A percentile compares a stretch with the other conserved stretches of the same genome.
Evolutionary conservation across 2,797 vertebrate genomes (phyloP).

Genomic region (Carduelis carduelis): DNA sequence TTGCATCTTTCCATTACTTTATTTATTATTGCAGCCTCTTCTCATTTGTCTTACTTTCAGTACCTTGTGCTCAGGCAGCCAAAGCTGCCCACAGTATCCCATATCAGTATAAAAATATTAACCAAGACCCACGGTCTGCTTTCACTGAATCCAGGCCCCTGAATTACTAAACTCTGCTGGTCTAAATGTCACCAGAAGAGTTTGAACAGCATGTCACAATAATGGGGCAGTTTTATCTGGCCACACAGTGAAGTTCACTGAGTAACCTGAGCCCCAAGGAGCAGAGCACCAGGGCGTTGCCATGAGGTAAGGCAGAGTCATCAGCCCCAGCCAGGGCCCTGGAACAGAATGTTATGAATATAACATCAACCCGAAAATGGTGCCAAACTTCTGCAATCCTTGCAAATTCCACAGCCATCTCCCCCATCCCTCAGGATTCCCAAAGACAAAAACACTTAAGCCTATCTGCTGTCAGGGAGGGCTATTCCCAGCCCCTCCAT

Average conservation of each 20-base stretch:
- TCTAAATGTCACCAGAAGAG: background rate
- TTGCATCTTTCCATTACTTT: background rate
- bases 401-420: background rate
- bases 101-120: background rate
- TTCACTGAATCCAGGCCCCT: background rate
- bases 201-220: background rate
- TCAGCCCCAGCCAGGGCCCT: background rate
- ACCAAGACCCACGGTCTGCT: background rate
- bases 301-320: constrained; percentile 22
- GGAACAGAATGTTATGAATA: constrained; percentile 43
- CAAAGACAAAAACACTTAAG: background rate
- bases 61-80: background rate
- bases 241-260: background rate
- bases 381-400: constrained; percentile 46
- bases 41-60: background rate
- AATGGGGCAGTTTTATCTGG: constrained; percentile 2
- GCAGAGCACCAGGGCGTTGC: constrained; percentile 12
- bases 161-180: background rate
- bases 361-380: background rate
- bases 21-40: background rate
- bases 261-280: background rate
- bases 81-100: background rate
- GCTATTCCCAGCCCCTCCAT: background rate
- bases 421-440: background rate
- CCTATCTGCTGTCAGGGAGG: background rate